Conservation (phyloP, 2,888 invertebrate genomes). For the Actias luna region DNA sequence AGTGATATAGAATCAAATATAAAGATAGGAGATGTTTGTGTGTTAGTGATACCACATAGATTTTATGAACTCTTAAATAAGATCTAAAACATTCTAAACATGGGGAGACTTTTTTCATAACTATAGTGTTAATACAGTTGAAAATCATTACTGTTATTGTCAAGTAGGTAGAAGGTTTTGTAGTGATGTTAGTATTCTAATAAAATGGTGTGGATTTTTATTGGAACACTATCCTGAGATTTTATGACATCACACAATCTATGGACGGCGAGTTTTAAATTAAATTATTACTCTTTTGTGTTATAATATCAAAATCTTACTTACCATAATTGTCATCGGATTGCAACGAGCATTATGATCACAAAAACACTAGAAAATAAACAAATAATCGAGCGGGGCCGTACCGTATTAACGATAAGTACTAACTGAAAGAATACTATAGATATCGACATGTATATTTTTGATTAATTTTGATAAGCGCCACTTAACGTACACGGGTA, state of each 20-base stretch:
- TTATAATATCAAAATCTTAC: constrained; percentile 20
- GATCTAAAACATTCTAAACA: not conserved
- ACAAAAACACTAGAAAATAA: constrained; percentile 32
- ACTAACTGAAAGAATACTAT: constrained; percentile 32
- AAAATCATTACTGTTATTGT: no score
- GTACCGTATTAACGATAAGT: constrained; percentile 29
- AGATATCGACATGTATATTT: constrained; percentile 27
- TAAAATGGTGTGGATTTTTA: no score
- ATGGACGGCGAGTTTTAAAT: not conserved
- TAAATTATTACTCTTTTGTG: not conserved
- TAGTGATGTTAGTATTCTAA: no score
- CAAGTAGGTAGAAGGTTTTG: no score
- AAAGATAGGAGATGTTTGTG: not conserved
- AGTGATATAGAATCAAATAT: not conserved
- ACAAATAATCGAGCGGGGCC: constrained; percentile 30
- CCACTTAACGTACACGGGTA: constrained; percentile 53
- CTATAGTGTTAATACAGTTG: no score
- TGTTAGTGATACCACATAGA: not conserved
- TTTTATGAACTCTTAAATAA: not conserved
- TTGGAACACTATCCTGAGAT: no score
- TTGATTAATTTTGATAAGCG: constrained; percentile 60
- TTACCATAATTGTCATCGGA: constrained; percentile 40
- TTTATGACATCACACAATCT: no score
- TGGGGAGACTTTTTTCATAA: no score
- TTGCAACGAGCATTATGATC: constrained; percentile 25